Percentiles rank a stretch among this genome's conserved stretches.
Conservation (phyloP, 1,140 invertebrate species). For the Paramacrobiotus metropolitanus region DNA sequence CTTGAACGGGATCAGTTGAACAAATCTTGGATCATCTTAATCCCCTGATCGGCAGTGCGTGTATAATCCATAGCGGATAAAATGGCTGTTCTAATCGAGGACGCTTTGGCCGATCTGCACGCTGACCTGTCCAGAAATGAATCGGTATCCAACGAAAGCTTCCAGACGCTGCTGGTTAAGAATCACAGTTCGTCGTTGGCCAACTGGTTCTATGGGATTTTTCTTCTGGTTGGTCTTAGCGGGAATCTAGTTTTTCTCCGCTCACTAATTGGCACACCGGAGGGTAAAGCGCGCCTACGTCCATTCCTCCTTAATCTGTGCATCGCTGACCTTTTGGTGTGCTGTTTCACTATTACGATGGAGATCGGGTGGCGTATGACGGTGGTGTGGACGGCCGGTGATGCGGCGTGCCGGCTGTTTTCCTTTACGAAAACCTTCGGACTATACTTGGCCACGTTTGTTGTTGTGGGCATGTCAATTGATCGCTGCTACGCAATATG, state of each 20-base stretch:
- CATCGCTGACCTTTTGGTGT: not conserved
- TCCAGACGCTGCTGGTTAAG: not conserved
- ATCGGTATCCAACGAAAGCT: no score
- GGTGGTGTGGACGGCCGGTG: slow-evolving; percentile 39
- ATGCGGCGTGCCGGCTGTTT: slow-evolving; percentile 52
- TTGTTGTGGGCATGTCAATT: slow-evolving; percentile 59
- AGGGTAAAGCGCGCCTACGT: not conserved
- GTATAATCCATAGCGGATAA: no score
- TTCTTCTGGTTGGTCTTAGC: not conserved
- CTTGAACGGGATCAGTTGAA: no score
- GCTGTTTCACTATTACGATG: not conserved
- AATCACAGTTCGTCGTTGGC: not conserved
- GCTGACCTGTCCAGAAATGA: no score
- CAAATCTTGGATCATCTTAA: no score
- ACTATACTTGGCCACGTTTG: slow-evolving; percentile 56
- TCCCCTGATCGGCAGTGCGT: no score
- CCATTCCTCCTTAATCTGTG: not conserved
- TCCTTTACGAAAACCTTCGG: slow-evolving; percentile 61
- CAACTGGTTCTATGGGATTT: not conserved
- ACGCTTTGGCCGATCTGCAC: no score
- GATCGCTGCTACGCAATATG: slow-evolving; percentile 62
- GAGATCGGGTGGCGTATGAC: slow-evolving; percentile 40
- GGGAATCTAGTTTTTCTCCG: not conserved
- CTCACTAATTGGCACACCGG: not conserved
- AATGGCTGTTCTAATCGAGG: no score